Evolutionary conservation across 2,888 invertebrate species (phyloP).

Genomic region (Pheosia gnoma): DNA sequence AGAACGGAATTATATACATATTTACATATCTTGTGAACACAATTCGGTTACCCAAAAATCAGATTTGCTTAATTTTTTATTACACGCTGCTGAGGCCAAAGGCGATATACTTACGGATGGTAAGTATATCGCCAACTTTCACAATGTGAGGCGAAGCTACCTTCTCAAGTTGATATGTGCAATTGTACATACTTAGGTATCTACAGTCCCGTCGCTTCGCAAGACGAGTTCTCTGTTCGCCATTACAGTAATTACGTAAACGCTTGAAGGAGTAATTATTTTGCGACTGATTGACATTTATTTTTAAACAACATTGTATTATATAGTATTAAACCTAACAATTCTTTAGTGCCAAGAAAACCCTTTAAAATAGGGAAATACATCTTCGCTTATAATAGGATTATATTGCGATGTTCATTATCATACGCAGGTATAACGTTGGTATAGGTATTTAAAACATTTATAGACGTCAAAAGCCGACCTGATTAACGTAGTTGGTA

Average conservation of each 20-base stretch:
- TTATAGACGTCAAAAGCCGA: too few species aligned
- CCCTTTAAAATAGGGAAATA: too few species aligned
- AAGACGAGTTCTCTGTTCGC: slow-evolving; percentile 57
- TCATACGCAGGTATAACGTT: too few species aligned
- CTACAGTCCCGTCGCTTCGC: slow-evolving; percentile 53
- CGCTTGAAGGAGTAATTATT: slow-evolving; percentile 36
- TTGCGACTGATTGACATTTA: slow-evolving; percentile 27
- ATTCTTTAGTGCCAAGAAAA: too few species aligned
- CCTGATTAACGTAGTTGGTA: too few species aligned
- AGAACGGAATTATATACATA: slow-evolving; percentile 10
- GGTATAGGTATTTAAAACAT: too few species aligned
- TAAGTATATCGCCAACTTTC: slow-evolving; percentile 53
- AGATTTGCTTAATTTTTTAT: slow-evolving; percentile 16
- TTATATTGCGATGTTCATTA: too few species aligned
- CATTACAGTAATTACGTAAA: slow-evolving; percentile 53
- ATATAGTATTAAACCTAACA: too few species aligned
- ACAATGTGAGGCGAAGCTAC: slow-evolving; percentile 53
- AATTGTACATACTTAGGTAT: slow-evolving; percentile 8
- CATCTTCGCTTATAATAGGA: too few species aligned
- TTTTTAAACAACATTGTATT: slow-evolving; percentile 23
- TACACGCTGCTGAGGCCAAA: slow-evolving; percentile 15
- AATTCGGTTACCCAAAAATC: slow-evolving; percentile 10
- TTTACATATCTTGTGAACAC: slow-evolving; percentile 10
- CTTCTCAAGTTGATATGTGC: background rate
- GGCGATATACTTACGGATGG: slow-evolving; percentile 27